Percentiles rank a stretch among this genome's conserved stretches.
These are phyloP conservation scores for Amphiprion ocellaris DNA, from an alignment of 2,113 vertebrate species.

Conservation along the genomic window DNA sequence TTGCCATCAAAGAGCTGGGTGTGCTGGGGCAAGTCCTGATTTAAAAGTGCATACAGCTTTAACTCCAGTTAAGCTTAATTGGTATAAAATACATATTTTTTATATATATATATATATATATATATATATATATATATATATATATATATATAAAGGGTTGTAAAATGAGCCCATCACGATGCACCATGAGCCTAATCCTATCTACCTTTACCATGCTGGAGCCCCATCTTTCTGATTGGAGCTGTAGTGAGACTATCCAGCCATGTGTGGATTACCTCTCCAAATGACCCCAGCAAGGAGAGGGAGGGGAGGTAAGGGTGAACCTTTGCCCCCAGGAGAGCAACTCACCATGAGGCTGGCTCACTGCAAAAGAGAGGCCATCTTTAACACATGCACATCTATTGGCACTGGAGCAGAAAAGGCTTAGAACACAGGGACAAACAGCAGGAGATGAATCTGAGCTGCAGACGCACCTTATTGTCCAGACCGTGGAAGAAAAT, in stretches of 20 bases:
- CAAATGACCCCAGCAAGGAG: conserved; percentile 71
- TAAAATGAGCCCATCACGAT: conserved; percentile 62
- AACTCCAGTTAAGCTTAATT: conserved; percentile 47
- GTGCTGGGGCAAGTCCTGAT: conserved; percentile 28
- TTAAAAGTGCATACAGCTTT: conserved; percentile 35
- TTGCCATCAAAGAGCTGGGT: conserved; percentile 48
- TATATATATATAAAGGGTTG: conserved; percentile 28
- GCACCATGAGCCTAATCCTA: conserved; percentile 60
- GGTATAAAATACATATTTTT: conserved; percentile 9
- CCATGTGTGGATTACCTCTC: conserved; percentile 79
- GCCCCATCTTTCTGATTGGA: conserved; percentile 38
- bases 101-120: no score
- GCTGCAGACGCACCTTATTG: conserved; percentile 28
- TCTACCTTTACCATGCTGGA: conserved; percentile 41
- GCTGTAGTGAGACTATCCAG: conserved; percentile 62
- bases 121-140: no score
- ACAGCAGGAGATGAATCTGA: conserved; percentile 49
- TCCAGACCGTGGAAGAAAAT: conserved; percentile 23
- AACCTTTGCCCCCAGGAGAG: conserved; percentile 76
- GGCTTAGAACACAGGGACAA: conserved; percentile 68
- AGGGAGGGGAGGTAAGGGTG: conserved; percentile 33
- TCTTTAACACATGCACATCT: conserved; percentile 84
- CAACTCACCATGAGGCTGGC: conserved; percentile 67
- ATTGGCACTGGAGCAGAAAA: conserved; percentile 84
- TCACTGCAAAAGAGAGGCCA: conserved; percentile 48